phyloP scores from a whole-genome alignment of 2,888 invertebrate genomes.

The Lepidochrysops patricia region DNA sequence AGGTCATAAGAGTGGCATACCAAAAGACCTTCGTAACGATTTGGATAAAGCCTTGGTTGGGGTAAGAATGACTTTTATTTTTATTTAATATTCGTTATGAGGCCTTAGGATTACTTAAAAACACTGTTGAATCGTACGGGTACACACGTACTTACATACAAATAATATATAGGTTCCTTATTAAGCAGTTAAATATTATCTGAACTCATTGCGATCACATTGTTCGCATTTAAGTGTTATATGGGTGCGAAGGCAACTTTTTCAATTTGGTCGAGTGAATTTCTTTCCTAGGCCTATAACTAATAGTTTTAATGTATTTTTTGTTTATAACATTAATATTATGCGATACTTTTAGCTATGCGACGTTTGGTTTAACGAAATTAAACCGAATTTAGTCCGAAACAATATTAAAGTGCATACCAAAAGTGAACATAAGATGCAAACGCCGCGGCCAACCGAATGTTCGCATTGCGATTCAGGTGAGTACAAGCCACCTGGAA shows the following conservation, averaged over 20 bases:
- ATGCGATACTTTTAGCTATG: neutral
- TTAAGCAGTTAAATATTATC: too few relatives aligned
- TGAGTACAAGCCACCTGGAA: conserved; percentile 46
- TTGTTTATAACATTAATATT: neutral
- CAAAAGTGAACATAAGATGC: conserved; percentile 32
- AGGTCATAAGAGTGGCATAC: conserved; percentile 42
- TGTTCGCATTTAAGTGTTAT: too few relatives aligned
- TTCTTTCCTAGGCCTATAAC: too few relatives aligned
- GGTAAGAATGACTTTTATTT: conserved; percentile 37
- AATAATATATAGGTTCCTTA: too few relatives aligned
- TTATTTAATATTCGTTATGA: neutral
- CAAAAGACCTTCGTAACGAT: conserved; percentile 51
- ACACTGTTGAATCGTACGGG: too few relatives aligned
- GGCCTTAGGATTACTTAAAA: too few relatives aligned
- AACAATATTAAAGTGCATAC: conserved; percentile 64
- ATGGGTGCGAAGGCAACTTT: too few relatives aligned
- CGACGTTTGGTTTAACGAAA: conserved; percentile 65
- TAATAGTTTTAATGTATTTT: neutral
- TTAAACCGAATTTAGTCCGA: conserved; percentile 57
- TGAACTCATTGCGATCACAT: too few relatives aligned
- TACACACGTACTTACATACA: too few relatives aligned
- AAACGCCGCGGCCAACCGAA: conserved; percentile 27
- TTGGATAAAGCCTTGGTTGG: conserved; percentile 59
- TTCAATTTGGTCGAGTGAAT: too few relatives aligned
- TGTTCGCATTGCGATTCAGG: conserved; percentile 62